Conservation (phyloP, 1,140 invertebrate genomes). For the Caenorhabditis brenneri region DNA sequence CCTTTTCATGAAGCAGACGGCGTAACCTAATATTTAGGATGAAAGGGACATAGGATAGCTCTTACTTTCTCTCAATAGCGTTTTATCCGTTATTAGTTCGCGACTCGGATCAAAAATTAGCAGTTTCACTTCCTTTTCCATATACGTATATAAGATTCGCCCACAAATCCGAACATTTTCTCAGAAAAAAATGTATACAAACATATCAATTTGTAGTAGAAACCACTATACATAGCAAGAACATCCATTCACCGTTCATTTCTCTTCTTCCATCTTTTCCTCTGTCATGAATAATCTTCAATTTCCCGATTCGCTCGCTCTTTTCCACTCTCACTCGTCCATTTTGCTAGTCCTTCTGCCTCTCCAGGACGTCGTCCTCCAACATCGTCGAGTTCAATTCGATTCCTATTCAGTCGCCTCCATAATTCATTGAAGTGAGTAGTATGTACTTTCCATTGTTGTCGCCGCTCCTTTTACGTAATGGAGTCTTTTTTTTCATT, state of each 20-base stretch:
- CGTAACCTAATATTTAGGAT: slow-evolving; percentile 26
- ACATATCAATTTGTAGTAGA: not conserved
- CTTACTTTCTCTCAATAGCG: not conserved
- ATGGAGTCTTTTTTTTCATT: slow-evolving; percentile 20
- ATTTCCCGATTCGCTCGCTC: not conserved
- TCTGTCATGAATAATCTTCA: slow-evolving; percentile 29
- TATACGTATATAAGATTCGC: no score
- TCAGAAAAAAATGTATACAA: not conserved
- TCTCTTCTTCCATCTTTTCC: not conserved
- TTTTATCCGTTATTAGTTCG: not conserved
- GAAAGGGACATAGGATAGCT: not conserved
- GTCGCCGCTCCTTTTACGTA: not conserved
- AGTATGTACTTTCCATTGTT: slow-evolving; percentile 22
- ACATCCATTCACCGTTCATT: not conserved
- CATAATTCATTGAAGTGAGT: slow-evolving; percentile 33
- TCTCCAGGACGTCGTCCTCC: not conserved
- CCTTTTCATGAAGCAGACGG: not conserved
- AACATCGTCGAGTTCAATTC: not conserved
- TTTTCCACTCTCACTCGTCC: not conserved
- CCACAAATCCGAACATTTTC: no score
- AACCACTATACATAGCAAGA: not conserved
- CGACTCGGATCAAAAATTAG: no score
- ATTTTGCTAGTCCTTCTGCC: no score
- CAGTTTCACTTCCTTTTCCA: no score
- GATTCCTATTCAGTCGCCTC: not conserved